Evolutionary conservation across 2,113 vertebrate species (phyloP).

Genomic region (Chaetodon trifascialis): DNA sequence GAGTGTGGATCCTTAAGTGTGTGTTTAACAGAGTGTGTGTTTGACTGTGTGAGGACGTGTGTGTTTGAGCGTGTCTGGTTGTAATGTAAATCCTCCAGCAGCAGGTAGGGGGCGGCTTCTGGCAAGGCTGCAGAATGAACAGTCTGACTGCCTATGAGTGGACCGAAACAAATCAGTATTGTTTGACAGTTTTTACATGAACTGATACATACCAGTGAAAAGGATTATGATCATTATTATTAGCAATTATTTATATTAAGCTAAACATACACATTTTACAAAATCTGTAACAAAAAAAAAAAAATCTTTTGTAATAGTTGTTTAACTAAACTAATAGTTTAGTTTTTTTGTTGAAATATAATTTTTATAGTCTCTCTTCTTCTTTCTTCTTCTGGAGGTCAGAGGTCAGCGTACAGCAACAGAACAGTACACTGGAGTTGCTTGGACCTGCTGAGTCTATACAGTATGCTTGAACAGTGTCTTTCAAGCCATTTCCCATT

Average conservation of each 20-base stretch:
- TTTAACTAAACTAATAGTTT: not conserved
- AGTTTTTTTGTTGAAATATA: not conserved
- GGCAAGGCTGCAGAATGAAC: constrained; percentile 56
- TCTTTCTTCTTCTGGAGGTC: not conserved
- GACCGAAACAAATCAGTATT: not conserved
- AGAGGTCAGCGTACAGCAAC: not conserved
- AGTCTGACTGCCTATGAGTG: constrained; percentile 62
- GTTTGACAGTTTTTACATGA: not conserved
- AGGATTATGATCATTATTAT: not conserved
- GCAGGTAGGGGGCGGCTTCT: constrained; percentile 69
- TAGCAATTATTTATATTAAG: not conserved
- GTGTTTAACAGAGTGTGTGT: constrained; percentile 25
- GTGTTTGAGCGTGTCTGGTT: constrained; percentile 69
- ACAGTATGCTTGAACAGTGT: not conserved
- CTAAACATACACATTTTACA: not conserved
- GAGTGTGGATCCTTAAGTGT: not conserved
- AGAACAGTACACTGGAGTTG: not conserved
- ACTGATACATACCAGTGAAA: not conserved
- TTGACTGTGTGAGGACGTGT: constrained; percentile 28
- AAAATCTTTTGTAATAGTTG: not conserved
- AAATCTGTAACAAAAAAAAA: too few relatives aligned
- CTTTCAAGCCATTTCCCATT: not conserved
- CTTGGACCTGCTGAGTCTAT: not conserved
- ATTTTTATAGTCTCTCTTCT: not conserved
- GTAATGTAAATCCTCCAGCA: constrained; percentile 63